Base-by-base conservation (phyloP, 2,797 vertebrate species). In the Peromyscus nudipes region DNA sequence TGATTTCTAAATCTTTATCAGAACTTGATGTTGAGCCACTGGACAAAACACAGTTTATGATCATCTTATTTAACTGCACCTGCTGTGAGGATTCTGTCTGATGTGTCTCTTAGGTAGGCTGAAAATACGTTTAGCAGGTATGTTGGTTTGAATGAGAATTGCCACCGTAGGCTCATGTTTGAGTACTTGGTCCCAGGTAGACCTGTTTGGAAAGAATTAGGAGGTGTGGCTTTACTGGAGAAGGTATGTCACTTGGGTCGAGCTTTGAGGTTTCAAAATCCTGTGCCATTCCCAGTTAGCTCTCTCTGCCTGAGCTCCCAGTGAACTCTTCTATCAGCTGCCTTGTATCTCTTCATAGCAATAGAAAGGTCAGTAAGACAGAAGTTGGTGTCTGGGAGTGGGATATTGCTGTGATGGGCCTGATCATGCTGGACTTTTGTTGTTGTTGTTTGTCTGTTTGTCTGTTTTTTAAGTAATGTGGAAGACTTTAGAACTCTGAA, bases 31-130 rank as follows among this genome's bases (percentile, higher is more conserved):
- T 98, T 17, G 99, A 96, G 94, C 98, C 96, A 77, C 98, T 98
- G 37, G 98, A 98, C 4, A 99, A 99, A 97, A 99, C 27, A 40
- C 99, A 99, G 99, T 99, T 99, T 99, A 8, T 37, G 46, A 69
- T 34, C 64, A n/a, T n/a, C 21, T 69, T 23, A 86, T 69, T 52
- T n/a, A 37, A 69, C 21, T 14, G 67, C 21, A 99, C 99, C 99
- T 99, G 99, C 99, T 62, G 99, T 99, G 99, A 99, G 65, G 99
- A 99, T 98, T 99, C 99, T 95, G 99, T 99, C 27, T 99, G 99
- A 98, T 99, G 99, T 96, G 99, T 99, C 98, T 99, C 98, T 99
- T 99, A 65, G 99, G 99, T 98, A 99, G 99, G 98, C 99, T 99
- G 98, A 99, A 99, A 98, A 99, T 99, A 98, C 99, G 99, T 99